Base-by-base conservation (phyloP, 2,797 vertebrate species). In the Manis crassicaudata region DNA sequence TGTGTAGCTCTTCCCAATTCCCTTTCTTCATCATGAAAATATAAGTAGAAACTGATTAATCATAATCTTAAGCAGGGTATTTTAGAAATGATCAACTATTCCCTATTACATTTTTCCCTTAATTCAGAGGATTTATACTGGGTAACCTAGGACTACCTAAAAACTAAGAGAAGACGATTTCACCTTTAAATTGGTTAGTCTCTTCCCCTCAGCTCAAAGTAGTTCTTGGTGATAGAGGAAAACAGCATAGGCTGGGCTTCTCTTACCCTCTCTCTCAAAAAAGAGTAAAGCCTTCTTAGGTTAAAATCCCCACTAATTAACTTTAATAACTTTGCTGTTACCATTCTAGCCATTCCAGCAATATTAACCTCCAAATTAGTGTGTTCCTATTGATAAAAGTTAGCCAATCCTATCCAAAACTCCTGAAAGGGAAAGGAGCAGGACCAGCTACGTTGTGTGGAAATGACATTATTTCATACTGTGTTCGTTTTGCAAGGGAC, bases 351-450 rank as follows among this genome's bases (percentile, higher is more conserved):
- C 60, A 58, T 91, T 76, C 52, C 35, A 86, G 67, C 85, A 92
- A 76, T 80, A 68, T 83, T 88, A 93, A 81, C 87, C 50, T 76
- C 65, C 58, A 84, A 75, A 80, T 94, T 79, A 58, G 27, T 80
- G 25, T 81, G 40, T 91, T 90, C 40, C 37, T 93, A 80, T 65
- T 93, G 37, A 58, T 37, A 88, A 77, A 85, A 92, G 16, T 75
- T 67, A 89, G 92, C 73, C 65, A 92, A 25, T 79, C 35, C 68
- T 80, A 46, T 67, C 27, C 37, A 68, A 80, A 84, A 18, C 29
- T 94, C 81, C 81, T 92, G 4, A 14, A 90, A 72, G 52, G 73
- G 32, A 32, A 87, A 67, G 62, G 14, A 25, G 32, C 56, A 75
- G 65, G 25, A 21, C 43, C 58, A 92, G 52, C 50, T 88, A 60